Base-by-base conservation (phyloP, 2,797 vertebrate species). In the Tenualosa ilisha region DNA sequence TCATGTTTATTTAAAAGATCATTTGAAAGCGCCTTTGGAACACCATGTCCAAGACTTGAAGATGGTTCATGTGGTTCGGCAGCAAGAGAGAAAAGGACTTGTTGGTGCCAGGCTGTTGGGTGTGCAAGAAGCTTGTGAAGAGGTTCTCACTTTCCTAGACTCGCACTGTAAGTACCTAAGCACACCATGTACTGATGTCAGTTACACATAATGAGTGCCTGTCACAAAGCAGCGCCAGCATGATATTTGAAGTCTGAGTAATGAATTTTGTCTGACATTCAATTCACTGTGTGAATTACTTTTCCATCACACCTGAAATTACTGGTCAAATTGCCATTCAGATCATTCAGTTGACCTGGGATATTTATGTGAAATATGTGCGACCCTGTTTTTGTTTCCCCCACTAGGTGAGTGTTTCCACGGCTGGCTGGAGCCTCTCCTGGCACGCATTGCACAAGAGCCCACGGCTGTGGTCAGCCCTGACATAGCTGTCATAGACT, bases 71-170 rank as follows among this genome's bases (percentile, higher is more conserved):
- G 94, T 97, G 1, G 89, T 97, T 81, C 91, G 96, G 85, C 96
- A 97, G 91, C 20, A 0, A 40, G 91, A 96, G 84, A 92, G 96
- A 84, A 97, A 95, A 50, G 96, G 96, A 31, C 90, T 97, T 85
- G 96, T 97, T 84, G 93, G 96, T 0, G 96, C 96, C 0, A 93
- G 96, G 63, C 92, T 97, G 82, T 90, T 96, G 86, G 96, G 96
- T 12, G 96, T 96, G 88, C 93, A 92, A 0, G 92, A 94, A 90
- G 96, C 97, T 0, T 92, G 82, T 1, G 96, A 95, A 0, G 94
- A 97, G n/a, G 96, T 96, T 84, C 96, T 97, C 82, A 97, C 96
- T 13, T 98, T 98, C 93, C 92, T 97, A 87, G 97, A 97, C 46
- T 96, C 97, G 56, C 97, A 97, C 92, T 97, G 97, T 97, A 93